Conservation (phyloP, 2,113 vertebrate species). For the Poicephalus gulielmi region DNA sequence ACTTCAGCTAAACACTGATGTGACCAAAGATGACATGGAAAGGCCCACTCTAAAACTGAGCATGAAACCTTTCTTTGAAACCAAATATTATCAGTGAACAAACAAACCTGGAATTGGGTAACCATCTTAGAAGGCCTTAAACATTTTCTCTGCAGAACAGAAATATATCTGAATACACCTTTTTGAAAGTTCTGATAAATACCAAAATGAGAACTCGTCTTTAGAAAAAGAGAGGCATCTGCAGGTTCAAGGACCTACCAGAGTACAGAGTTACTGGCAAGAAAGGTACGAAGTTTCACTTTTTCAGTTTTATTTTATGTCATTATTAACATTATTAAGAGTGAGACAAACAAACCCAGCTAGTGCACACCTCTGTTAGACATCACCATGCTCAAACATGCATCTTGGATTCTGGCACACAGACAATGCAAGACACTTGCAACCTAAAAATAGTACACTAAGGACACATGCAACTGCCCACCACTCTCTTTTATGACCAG, state of each 20-base stretch:
- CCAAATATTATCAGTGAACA: neutral
- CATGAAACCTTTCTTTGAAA: neutral
- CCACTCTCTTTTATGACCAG: neutral
- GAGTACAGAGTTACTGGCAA: neutral
- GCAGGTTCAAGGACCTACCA: neutral
- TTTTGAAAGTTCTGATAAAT: neutral
- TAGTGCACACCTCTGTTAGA: neutral
- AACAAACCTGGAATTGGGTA: neutral
- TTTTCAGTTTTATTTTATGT: neutral
- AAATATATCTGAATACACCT: neutral
- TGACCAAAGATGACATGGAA: neutral
- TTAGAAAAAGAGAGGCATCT: neutral
- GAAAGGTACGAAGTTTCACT: neutral
- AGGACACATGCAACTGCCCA: neutral
- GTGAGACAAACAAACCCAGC: neutral
- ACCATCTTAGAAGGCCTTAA: neutral
- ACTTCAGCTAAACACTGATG: neutral
- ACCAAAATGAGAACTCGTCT: neutral
- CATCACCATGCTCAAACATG: accelerated
- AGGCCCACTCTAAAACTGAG: neutral
- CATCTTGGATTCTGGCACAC: neutral
- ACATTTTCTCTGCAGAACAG: neutral
- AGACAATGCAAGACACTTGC: neutral
- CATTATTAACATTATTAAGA: neutral
- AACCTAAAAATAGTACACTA: neutral